Evolutionary conservation across 2,113 vertebrate genomes (phyloP).

Genomic region (Nesoenas mayeri): DNA sequence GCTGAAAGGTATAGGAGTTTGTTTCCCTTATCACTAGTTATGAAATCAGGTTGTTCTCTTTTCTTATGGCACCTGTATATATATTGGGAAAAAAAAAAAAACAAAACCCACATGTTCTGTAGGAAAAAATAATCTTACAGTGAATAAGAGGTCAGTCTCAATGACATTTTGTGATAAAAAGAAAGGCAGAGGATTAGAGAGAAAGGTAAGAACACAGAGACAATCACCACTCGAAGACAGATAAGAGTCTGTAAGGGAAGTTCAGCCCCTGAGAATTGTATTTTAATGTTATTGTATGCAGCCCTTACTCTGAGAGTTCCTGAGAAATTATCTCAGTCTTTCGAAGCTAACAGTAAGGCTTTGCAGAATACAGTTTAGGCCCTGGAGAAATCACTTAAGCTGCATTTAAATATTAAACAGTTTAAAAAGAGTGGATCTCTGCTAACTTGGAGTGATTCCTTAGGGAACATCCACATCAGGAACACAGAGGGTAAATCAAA

Average conservation of each 20-base stretch:
- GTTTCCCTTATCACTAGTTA: background rate
- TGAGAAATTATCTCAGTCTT: background rate
- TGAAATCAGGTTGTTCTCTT: background rate
- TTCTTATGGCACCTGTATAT: background rate
- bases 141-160: rapidly evolving
- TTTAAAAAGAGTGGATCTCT: background rate
- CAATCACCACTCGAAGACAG: background rate
- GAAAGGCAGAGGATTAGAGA: background rate
- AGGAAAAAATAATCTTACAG: background rate
- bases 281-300: background rate
- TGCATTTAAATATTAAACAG: background rate
- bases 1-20: background rate
- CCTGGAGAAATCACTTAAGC: background rate
- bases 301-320: background rate
- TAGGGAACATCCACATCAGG: background rate
- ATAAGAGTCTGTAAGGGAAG: background rate
- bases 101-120: background rate
- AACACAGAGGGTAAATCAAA: background rate
- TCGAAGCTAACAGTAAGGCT: background rate
- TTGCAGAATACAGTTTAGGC: background rate
- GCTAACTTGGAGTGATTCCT: background rate
- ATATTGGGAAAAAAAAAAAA: background rate
- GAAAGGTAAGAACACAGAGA: background rate
- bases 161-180: background rate
- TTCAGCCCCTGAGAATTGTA: background rate